Base-by-base conservation (phyloP, 2,113 vertebrate genomes). In the Tiliqua scincoides region DNA sequence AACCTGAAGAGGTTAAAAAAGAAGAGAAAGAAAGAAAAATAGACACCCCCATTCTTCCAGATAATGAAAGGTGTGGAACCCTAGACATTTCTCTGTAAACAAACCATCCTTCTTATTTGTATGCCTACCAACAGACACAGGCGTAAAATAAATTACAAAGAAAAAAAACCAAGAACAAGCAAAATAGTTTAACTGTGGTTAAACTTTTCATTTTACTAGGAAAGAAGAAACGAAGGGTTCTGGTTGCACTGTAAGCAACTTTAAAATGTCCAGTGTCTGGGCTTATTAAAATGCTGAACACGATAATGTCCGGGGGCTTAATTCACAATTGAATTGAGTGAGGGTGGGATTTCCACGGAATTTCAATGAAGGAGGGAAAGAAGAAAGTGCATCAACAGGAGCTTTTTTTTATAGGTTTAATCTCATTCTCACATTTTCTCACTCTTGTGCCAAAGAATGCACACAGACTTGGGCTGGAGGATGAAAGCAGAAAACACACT, bases 241-340 rank as follows among this genome's bases (percentile, higher is more conserved):
- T 68, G 79, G 83, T 85, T 0, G 82, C 83, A 89, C 74, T 90
- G 85, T 70, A 88, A 93, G 86, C 70, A 93, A 94, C 91, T 70
- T 59, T 91, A 85, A 89, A 77, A 40, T 89, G 94, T 91, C 82
- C 8, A 77, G 88, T 90, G 90, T 84, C 52, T 87, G 48, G 83
- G 83, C 93, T 92, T 92, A 91, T 95, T 95, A 88, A 93, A 93
- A 95, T 94, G 92, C 94, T 27, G 0, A 89, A 92, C 93, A 93
- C 88, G 83, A 87, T 70, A 85, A 90, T 83, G 87, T 14, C 93
- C 78, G 88, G 75, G 88, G 91, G 87, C 82, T 91, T 87, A 91
- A 89, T 89, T 91, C 89, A 91, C 90, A 89, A 90, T 23, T 89
- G 93, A 89, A 83, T 83, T 89, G 85, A 87, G 79, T 72, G 90